Conservation (phyloP, 2,113 vertebrate species). For the Centropus unirufus region DNA sequence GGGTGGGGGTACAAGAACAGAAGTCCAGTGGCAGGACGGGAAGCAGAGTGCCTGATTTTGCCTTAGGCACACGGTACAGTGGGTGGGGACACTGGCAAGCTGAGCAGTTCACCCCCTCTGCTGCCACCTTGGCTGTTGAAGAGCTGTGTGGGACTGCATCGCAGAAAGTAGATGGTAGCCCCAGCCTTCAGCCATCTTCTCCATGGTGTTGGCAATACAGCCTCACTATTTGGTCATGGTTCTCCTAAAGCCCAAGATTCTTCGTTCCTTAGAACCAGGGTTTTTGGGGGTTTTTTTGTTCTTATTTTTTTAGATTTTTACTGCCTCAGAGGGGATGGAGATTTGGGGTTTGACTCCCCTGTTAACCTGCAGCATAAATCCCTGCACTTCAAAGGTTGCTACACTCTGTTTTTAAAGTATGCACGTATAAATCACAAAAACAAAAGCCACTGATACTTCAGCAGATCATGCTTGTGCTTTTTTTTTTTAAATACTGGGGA, state of each 20-base stretch:
- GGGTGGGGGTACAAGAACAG: not conserved
- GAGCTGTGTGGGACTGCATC: not conserved
- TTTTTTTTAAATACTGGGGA: not conserved
- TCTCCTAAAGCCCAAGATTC: not conserved
- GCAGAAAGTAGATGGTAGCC: not conserved
- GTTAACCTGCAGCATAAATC: not conserved
- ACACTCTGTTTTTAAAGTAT: not conserved
- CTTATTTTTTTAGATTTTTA: not conserved
- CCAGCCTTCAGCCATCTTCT: not conserved
- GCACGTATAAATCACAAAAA: not conserved
- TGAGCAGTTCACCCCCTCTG: not conserved
- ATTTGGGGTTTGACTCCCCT: not conserved
- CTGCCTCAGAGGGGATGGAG: fast-evolving
- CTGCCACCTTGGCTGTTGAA: not conserved
- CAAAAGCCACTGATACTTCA: not conserved
- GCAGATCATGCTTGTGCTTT: not conserved
- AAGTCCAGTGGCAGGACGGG: not conserved
- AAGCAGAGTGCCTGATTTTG: not conserved
- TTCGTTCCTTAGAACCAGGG: not conserved
- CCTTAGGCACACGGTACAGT: not conserved
- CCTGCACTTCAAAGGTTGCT: not conserved
- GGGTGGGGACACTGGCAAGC: too few relatives aligned
- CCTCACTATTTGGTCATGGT: not conserved
- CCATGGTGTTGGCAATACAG: fast-evolving
- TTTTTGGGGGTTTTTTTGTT: not conserved